A percentile compares a stretch with the other conserved stretches of the same genome.
Conservation (phyloP, 2,888 invertebrate species). For the Eilema caniola region DNA sequence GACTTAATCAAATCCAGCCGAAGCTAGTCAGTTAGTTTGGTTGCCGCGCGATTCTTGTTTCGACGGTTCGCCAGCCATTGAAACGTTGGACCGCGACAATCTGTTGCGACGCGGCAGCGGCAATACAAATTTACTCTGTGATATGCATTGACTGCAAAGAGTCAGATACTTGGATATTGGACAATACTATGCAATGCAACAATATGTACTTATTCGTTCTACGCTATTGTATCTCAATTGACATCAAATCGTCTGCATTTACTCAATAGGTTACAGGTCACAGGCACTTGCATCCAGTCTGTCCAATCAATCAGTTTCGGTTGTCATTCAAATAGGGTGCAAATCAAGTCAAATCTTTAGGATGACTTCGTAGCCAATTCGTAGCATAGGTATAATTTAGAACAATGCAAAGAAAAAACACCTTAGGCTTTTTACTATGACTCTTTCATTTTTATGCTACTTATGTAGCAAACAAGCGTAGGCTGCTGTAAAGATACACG, state of each 20-base stretch:
- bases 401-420: no score
- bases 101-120: conserved; percentile 57
- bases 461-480: no score
- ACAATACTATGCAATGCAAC: neutral
- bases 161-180: neutral
- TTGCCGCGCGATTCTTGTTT: conserved; percentile 46
- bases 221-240: conserved; percentile 27
- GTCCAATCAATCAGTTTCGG: neutral
- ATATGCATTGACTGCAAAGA: conserved; percentile 22
- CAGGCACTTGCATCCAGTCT: neutral
- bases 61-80: conserved; percentile 31
- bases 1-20: conserved; percentile 51
- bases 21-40: conserved; percentile 27
- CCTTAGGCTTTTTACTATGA: no score
- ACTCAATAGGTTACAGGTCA: conserved; percentile 21
- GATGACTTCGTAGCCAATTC: neutral
- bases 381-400: no score
- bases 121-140: no score
- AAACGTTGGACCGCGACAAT: conserved; percentile 15
- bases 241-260: conserved; percentile 30
- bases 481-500: no score
- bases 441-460: no score
- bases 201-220: conserved; percentile 13
- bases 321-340: neutral
- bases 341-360: neutral